Evolutionary conservation across 1,140 invertebrate species (phyloP).

Genomic region (Bombyx mandarina): DNA sequence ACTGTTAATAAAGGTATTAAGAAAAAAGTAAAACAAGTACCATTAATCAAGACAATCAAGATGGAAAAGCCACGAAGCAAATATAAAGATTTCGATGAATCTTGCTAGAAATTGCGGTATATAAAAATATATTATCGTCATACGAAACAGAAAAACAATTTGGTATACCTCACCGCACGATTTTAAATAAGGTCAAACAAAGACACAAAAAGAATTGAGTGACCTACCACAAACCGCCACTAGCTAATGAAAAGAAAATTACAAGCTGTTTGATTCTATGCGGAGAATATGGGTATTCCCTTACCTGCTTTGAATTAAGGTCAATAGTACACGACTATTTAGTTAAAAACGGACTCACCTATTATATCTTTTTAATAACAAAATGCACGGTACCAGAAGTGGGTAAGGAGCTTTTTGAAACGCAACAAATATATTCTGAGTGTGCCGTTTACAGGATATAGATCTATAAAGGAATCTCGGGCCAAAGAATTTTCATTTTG

Average conservation of each 20-base stretch:
- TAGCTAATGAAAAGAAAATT: slow-evolving; percentile 10
- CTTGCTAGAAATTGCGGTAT: slow-evolving; percentile 10
- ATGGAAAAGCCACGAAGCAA: slow-evolving; percentile 2
- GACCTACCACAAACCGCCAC: slow-evolving; percentile 6
- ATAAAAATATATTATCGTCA: slow-evolving; percentile 6
- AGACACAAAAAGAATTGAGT: slow-evolving; percentile 7
- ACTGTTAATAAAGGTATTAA: too few species aligned
- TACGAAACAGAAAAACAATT: slow-evolving; percentile 16
- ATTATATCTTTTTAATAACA: slow-evolving; percentile 5
- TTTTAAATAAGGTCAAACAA: slow-evolving; percentile 12
- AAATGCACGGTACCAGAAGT: slow-evolving; percentile 3
- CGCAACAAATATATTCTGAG: slow-evolving; percentile 2
- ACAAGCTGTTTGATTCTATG: not conserved
- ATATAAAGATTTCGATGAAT: slow-evolving; percentile 14
- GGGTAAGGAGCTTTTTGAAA: slow-evolving; percentile 4
- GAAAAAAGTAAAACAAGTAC: too few species aligned
- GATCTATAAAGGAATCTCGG: slow-evolving; percentile 2
- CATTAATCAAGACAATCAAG: not conserved
- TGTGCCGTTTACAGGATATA: not conserved
- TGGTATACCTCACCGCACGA: slow-evolving; percentile 13
- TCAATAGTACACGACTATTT: not conserved
- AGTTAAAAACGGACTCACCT: not conserved
- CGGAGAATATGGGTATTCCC: not conserved
- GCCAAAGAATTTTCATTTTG: not conserved
- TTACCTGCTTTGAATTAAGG: not conserved